Percentiles rank a stretch among this genome's conserved stretches.
These are phyloP conservation scores for Leptinotarsa undecemlineata DNA, from an alignment of 1,140 invertebrate genomes.

Conservation along the genomic window DNA sequence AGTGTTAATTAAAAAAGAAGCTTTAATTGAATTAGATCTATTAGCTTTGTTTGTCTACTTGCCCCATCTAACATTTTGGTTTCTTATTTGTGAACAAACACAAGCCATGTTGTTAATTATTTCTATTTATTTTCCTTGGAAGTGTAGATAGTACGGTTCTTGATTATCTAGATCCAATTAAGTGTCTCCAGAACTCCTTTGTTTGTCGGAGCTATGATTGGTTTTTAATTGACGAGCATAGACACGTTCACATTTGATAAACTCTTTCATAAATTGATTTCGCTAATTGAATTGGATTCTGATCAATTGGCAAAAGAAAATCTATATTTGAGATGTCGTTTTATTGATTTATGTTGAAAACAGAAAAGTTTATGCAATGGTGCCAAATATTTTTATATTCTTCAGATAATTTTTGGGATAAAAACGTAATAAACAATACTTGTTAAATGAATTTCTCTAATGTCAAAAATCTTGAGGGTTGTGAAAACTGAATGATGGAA, in stretches of 20 bases:
- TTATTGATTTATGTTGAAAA: too few species aligned
- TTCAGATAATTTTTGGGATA: too few species aligned
- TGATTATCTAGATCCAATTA: constrained; percentile 26
- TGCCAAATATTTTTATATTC: too few species aligned
- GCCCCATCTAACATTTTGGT: constrained; percentile 26
- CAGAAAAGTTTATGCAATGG: too few species aligned
- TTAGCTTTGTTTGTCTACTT: constrained; percentile 23
- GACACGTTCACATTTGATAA: constrained; percentile 23
- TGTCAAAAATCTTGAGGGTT: too few species aligned
- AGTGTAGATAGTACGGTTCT: constrained; percentile 16
- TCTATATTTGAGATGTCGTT: too few species aligned
- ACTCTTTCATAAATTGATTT: constrained; percentile 20
- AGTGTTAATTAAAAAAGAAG: constrained; percentile 27
- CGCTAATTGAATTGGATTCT: constrained; percentile 16
- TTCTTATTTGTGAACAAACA: constrained; percentile 29
- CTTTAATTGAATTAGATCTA: constrained; percentile 32
- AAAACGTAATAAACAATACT: too few species aligned
- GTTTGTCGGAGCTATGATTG: constrained; percentile 19
- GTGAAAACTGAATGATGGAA: too few species aligned
- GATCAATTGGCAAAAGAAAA: background rate
- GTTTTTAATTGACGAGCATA: constrained; percentile 15
- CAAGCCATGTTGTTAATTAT: constrained; percentile 26
- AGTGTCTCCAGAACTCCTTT: constrained; percentile 14
- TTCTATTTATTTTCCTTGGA: constrained; percentile 27
- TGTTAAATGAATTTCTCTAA: too few species aligned